phyloP scores from a whole-genome alignment of 2,888 invertebrate genomes.

The Diloba caeruleocephala region DNA sequence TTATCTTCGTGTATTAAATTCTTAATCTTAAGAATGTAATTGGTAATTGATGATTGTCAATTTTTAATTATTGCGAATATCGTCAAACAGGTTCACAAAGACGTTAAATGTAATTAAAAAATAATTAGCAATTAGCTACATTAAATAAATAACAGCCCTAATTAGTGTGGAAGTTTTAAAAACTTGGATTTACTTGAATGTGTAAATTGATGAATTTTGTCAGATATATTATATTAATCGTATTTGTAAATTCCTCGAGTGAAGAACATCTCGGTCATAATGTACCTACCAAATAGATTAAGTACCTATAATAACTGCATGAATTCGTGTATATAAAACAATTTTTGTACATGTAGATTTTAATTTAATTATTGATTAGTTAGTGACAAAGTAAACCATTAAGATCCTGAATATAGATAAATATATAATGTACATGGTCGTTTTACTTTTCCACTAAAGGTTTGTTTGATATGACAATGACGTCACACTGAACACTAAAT shows the following conservation, averaged over 20 bases:
- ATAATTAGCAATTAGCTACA: conserved; percentile 65
- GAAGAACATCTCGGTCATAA: conserved; percentile 67
- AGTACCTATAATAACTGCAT: conserved; percentile 79
- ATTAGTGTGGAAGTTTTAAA: conserved; percentile 60
- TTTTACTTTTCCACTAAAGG: conserved; percentile 41
- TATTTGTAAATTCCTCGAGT: conserved; percentile 76
- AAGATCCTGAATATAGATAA: conserved; percentile 86
- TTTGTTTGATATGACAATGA: no score
- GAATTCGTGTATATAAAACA: conserved; percentile 85
- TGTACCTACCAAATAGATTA: conserved; percentile 80
- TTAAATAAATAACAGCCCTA: conserved; percentile 60
- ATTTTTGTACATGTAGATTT: conserved; percentile 88
- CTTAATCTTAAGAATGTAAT: conserved; percentile 59
- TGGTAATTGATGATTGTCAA: conserved; percentile 67
- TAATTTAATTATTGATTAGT: conserved; percentile 85
- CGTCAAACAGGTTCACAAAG: conserved; percentile 63
- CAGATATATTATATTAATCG: conserved; percentile 64
- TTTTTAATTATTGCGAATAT: conserved; percentile 67
- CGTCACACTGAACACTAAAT: no score
- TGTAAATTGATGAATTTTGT: conserved; percentile 69
- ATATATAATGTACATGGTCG: conserved; percentile 68
- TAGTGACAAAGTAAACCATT: conserved; percentile 85
- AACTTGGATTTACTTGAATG: conserved; percentile 66
- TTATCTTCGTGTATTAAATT: conserved; percentile 53
- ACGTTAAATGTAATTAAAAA: conserved; percentile 63